A percentile compares a stretch with the other conserved stretches of the same genome.
These are phyloP conservation scores for Lophotis ruficrista DNA, from an alignment of 2,113 vertebrate genomes.

Conservation along the genomic window DNA sequence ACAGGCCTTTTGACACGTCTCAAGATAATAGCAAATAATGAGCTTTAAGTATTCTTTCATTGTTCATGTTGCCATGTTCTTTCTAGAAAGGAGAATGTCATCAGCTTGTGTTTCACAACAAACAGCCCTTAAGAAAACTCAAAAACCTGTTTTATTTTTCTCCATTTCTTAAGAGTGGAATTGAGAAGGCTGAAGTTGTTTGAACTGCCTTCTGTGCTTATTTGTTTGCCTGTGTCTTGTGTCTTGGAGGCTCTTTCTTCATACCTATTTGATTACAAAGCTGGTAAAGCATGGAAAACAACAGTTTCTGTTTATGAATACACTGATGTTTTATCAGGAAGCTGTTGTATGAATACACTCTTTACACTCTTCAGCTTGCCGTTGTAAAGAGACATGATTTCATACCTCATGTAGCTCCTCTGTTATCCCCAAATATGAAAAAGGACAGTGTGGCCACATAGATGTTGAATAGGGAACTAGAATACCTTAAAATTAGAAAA, in stretches of 20 bases:
- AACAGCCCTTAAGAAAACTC: not conserved
- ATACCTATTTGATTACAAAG: not conserved
- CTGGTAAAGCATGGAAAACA: not conserved
- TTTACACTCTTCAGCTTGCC: no score
- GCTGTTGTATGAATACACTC: not conserved
- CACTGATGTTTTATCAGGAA: not conserved
- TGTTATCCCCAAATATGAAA: not conserved
- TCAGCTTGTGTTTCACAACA: not conserved
- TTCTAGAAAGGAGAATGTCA: not conserved
- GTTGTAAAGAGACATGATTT: not conserved
- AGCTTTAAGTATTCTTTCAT: not conserved
- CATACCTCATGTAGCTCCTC: not conserved
- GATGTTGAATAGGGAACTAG: not conserved
- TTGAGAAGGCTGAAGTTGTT: not conserved
- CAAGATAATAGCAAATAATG: not conserved
- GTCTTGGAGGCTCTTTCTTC: not conserved
- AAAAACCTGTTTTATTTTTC: not conserved
- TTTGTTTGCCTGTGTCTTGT: not conserved
- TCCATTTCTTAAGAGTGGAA: not conserved
- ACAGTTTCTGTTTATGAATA: not conserved
- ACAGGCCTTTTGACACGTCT: not conserved
- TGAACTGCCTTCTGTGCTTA: not conserved
- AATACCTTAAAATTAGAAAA: not conserved
- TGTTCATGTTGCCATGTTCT: not conserved
- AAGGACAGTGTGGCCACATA: fast-evolving